Conservation (phyloP, 2,113 vertebrate genomes). For the Spheniscus mendiculus region DNA sequence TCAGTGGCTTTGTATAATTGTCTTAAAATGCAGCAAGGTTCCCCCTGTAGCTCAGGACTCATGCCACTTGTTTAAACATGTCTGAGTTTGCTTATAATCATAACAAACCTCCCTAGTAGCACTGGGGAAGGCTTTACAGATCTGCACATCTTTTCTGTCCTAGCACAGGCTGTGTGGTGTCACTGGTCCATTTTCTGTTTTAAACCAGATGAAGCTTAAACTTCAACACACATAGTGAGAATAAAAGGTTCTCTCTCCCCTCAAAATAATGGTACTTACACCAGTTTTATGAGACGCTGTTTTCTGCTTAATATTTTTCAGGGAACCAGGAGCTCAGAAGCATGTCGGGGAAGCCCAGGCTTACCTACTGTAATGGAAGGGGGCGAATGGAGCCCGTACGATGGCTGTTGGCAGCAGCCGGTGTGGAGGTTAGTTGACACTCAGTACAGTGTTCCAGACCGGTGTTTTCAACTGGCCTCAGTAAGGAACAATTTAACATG, state of each 20-base stretch:
- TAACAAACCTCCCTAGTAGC: not conserved
- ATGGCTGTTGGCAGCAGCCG: slow-evolving; percentile 87
- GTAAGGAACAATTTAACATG: not conserved
- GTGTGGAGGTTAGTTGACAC: slow-evolving; percentile 78
- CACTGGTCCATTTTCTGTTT: not conserved
- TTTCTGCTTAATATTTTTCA: slow-evolving; percentile 31
- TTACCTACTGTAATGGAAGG: slow-evolving; percentile 86
- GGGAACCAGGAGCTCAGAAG: not conserved
- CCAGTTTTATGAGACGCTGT: not conserved
- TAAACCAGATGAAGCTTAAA: not conserved
- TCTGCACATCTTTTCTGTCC: not conserved
- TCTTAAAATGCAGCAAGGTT: not conserved
- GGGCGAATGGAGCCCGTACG: slow-evolving; percentile 89
- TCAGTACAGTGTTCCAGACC: not conserved
- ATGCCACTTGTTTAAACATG: not conserved
- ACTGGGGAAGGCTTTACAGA: not conserved
- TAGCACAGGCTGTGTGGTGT: not conserved
- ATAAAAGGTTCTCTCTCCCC: not conserved
- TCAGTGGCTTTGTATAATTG: not conserved
- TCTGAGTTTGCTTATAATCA: not conserved
- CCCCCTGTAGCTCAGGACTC: not conserved
- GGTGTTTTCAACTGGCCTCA: not conserved
- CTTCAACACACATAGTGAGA: not conserved
- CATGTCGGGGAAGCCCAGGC: slow-evolving; percentile 82
- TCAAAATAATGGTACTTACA: not conserved